Percentiles rank a stretch among this genome's conserved stretches.
Evolutionary conservation across 2,888 invertebrate genomes (phyloP).

Genomic region (Amphimallon solstitiale): DNA sequence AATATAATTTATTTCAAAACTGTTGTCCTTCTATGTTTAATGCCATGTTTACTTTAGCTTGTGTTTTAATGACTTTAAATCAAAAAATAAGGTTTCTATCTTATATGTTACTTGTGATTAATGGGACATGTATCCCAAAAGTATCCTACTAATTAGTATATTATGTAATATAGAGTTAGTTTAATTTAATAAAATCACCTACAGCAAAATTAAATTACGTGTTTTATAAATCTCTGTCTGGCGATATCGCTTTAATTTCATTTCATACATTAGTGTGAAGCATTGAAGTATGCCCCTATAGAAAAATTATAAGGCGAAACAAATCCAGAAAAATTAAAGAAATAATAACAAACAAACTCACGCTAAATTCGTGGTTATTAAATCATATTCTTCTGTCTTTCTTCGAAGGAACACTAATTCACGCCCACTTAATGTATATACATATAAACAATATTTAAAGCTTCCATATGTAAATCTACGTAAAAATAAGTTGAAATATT

Average conservation of each 20-base stretch:
- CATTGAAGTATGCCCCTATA: background rate
- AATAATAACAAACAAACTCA: slow-evolving; percentile 2
- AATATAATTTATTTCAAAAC: too few relatives aligned
- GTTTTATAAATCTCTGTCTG: too few relatives aligned
- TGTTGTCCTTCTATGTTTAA: too few relatives aligned
- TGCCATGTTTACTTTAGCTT: too few relatives aligned
- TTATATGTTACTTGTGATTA: too few relatives aligned
- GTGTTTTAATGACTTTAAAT: too few relatives aligned
- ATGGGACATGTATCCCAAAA: too few relatives aligned
- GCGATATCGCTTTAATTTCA: background rate
- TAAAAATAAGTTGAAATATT: slow-evolving; percentile 1
- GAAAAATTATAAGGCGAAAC: background rate
- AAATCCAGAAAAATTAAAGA: background rate
- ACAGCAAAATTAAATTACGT: too few relatives aligned
- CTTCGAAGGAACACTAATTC: background rate
- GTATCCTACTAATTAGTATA: too few relatives aligned
- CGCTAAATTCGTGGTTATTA: background rate
- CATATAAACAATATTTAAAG: background rate
- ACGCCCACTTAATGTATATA: background rate
- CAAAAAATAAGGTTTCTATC: too few relatives aligned
- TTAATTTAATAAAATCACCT: too few relatives aligned
- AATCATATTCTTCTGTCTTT: background rate
- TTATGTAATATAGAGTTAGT: too few relatives aligned
- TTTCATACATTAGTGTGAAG: background rate
- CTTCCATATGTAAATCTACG: background rate